Conservation (phyloP, 2,888 invertebrate genomes). For the Nomada ruficornis region DNA sequence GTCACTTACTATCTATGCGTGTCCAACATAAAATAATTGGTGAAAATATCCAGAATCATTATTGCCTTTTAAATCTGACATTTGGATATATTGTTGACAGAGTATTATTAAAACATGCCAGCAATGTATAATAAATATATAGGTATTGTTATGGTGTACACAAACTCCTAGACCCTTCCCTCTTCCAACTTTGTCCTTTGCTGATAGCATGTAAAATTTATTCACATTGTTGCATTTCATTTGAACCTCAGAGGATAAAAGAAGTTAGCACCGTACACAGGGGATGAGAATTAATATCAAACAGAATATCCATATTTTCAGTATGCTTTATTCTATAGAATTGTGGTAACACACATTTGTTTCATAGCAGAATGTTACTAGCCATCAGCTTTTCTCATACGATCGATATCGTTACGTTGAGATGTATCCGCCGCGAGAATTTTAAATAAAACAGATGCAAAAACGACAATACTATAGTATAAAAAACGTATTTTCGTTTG, state of each 20-base stretch:
- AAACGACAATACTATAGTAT: background rate
- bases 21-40: conserved; percentile 14
- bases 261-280: conserved; percentile 9
- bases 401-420: conserved; percentile 42
- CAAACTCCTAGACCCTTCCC: conserved; percentile 9
- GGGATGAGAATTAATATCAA: conserved; percentile 25
- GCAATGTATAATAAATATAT: conserved; percentile 8
- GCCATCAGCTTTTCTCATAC: conserved; percentile 16
- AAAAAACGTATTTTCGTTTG: background rate
- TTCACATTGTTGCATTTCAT: conserved; percentile 11
- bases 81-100: conserved; percentile 9
- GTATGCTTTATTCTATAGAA: conserved; percentile 35
- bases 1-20: conserved; percentile 32
- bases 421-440: conserved; percentile 1
- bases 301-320: conserved; percentile 28
- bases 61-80: conserved; percentile 9
- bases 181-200: background rate
- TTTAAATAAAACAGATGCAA: conserved; percentile 10
- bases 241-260: conserved; percentile 7
- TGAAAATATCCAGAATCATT: background rate
- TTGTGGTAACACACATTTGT: conserved; percentile 32
- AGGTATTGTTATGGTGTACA: conserved; percentile 6
- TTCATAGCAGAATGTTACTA: conserved; percentile 41
- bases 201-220: conserved; percentile 1
- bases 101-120: conserved; percentile 2